These are phyloP conservation scores for Catagonus wagneri DNA, from an alignment of 2,113 vertebrate species.

Conservation along the genomic window DNA sequence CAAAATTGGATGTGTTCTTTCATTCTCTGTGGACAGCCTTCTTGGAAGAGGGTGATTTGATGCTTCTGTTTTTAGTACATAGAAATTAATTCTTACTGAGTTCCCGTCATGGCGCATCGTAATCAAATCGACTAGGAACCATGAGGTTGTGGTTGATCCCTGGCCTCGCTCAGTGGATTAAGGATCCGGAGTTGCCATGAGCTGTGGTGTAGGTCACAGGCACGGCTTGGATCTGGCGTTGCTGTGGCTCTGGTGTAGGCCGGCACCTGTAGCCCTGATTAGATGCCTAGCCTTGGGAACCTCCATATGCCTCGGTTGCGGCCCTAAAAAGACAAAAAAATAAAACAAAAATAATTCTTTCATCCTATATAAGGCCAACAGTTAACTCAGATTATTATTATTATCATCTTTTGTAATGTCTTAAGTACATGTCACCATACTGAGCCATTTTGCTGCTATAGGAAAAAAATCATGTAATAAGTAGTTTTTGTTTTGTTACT, in stretches of 20 bases:
- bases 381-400: background rate
- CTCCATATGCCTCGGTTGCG: too few relatives aligned
- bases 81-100: conserved; percentile 12
- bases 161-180: too few relatives aligned
- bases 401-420: background rate
- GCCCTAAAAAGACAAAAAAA: too few relatives aligned
- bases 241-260: too few relatives aligned
- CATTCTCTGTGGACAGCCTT: background rate
- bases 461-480: background rate
- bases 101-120: too few relatives aligned
- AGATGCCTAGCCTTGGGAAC: too few relatives aligned
- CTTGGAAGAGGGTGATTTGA: background rate
- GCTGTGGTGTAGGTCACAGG: too few relatives aligned
- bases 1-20: background rate
- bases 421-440: background rate
- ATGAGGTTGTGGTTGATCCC: too few relatives aligned
- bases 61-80: conserved; percentile 13
- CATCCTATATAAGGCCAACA: background rate
- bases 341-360: conserved; percentile 17
- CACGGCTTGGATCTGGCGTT: too few relatives aligned
- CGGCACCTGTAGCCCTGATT: too few relatives aligned
- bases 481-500: conserved; percentile 30
- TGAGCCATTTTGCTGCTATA: background rate
- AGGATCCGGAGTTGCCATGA: too few relatives aligned
- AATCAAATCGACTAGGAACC: too few relatives aligned